Conservation (phyloP, 1,140 invertebrate genomes). For the Lanistes nyassanus region DNA sequence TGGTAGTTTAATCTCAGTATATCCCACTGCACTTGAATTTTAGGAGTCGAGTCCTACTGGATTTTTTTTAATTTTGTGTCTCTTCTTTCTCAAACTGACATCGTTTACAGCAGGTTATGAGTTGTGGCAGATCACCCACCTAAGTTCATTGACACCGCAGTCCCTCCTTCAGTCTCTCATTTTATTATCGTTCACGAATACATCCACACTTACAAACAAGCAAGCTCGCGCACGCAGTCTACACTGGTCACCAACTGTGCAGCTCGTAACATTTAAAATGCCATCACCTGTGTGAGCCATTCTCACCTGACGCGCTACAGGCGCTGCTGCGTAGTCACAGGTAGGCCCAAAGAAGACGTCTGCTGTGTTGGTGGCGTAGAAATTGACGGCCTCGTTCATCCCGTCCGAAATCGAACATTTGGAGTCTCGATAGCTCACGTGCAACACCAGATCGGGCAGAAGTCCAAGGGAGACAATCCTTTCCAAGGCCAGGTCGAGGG, state of each 20-base stretch:
- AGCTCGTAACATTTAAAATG: background rate
- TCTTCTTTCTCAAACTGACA: no score
- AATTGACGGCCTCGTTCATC: conserved; percentile 56
- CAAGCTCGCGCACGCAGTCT: background rate
- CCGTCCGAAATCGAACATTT: conserved; percentile 46
- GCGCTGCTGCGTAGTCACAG: conserved; percentile 91
- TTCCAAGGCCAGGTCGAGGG: conserved; percentile 35
- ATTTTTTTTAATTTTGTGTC: no score
- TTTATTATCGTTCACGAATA: no score
- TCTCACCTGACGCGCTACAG: conserved; percentile 83
- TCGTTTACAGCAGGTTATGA: no score
- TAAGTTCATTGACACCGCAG: background rate
- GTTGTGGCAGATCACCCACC: no score
- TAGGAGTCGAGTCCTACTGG: no score
- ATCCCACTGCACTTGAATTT: no score
- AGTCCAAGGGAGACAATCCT: conserved; percentile 23
- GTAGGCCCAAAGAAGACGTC: conserved; percentile 91
- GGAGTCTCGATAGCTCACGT: conserved; percentile 44
- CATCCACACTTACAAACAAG: no score
- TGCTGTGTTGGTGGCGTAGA: conserved; percentile 44
- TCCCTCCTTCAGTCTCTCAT: background rate
- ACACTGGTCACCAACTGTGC: background rate
- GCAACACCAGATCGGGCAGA: conserved; percentile 17
- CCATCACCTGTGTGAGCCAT: background rate
- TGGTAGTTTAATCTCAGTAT: no score